Conservation (phyloP, 2,797 vertebrate genomes). For the Gadopsis bispinosus region DNA sequence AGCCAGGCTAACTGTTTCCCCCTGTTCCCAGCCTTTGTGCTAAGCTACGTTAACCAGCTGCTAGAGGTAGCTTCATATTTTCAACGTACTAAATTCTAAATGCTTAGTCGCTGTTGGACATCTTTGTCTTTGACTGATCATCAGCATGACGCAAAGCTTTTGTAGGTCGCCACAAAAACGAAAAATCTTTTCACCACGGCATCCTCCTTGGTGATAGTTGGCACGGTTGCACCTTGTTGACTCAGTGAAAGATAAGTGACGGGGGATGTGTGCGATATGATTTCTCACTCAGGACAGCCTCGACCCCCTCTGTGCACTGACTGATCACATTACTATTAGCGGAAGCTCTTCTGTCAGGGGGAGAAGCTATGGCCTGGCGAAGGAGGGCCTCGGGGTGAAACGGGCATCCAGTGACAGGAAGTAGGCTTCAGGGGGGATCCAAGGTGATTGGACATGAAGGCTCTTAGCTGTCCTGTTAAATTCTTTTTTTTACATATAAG, state of each 20-base stretch:
- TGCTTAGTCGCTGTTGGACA: not conserved
- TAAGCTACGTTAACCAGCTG: not conserved
- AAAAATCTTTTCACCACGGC: slow-evolving; percentile 5
- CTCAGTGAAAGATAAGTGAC: slow-evolving; percentile 64
- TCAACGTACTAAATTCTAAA: too few relatives aligned
- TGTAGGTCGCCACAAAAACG: slow-evolving; percentile 43
- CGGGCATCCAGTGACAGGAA: slow-evolving; percentile 66
- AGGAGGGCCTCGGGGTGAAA: slow-evolving; percentile 53
- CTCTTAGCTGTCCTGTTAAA: slow-evolving; percentile 48
- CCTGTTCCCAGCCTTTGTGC: not conserved
- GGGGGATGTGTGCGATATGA: slow-evolving; percentile 70
- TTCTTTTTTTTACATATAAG: slow-evolving; percentile 41
- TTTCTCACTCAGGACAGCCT: slow-evolving; percentile 70
- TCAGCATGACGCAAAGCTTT: slow-evolving; percentile 6
- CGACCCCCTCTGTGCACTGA: slow-evolving; percentile 73
- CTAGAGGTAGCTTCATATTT: not conserved
- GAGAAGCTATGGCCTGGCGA: slow-evolving; percentile 62
- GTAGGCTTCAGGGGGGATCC: slow-evolving; percentile 50
- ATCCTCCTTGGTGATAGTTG: slow-evolving; percentile 19
- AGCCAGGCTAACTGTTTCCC: not conserved
- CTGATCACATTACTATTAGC: slow-evolving; percentile 81
- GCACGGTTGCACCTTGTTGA: slow-evolving; percentile 58
- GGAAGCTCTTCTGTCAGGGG: slow-evolving; percentile 75
- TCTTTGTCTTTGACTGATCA: slow-evolving; percentile 15
- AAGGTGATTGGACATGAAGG: slow-evolving; percentile 69